Conservation (phyloP, 2,797 vertebrate genomes). For the Scyliorhinus canicula region DNA sequence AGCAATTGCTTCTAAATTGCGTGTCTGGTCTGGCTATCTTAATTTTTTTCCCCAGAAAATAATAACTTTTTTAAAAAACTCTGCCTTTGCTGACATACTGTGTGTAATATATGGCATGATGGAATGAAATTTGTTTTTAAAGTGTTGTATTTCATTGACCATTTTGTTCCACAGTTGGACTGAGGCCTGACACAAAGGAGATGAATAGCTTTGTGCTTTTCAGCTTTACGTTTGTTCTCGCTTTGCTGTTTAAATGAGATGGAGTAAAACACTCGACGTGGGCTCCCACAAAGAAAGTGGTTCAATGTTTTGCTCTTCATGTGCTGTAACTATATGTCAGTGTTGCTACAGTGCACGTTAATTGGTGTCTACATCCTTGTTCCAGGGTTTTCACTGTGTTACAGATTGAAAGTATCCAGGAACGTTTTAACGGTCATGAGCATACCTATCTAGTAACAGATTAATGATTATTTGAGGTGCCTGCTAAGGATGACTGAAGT, state of each 20-base stretch:
- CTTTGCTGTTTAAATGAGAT: not conserved
- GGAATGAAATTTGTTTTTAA: too few relatives aligned
- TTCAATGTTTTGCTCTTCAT: not conserved
- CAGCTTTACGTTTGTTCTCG: not conserved
- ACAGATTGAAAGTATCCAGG: too few relatives aligned
- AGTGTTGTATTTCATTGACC: not conserved
- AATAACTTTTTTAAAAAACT: too few relatives aligned
- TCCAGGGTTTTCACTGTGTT: not conserved
- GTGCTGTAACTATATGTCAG: not conserved
- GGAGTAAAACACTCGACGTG: too few relatives aligned
- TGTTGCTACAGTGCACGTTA: not conserved
- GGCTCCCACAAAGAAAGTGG: too few relatives aligned
- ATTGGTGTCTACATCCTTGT: not conserved
- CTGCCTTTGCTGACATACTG: too few relatives aligned
- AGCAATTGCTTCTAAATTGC: too few relatives aligned
- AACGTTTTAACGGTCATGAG: too few relatives aligned
- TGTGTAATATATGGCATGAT: too few relatives aligned
- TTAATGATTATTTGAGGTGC: not conserved
- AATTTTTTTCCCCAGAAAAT: too few relatives aligned
- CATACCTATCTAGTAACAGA: not conserved
- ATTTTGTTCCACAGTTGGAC: not conserved
- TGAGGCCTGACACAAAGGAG: too few relatives aligned
- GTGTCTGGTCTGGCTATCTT: too few relatives aligned
- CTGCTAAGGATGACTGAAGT: not conserved
- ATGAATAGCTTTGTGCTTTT: not conserved